A percentile compares a stretch with the other conserved stretches of the same genome.
These are phyloP conservation scores for Eubasilissa splendida DNA, from an alignment of 2,888 invertebrate species.

Conservation along the genomic window DNA sequence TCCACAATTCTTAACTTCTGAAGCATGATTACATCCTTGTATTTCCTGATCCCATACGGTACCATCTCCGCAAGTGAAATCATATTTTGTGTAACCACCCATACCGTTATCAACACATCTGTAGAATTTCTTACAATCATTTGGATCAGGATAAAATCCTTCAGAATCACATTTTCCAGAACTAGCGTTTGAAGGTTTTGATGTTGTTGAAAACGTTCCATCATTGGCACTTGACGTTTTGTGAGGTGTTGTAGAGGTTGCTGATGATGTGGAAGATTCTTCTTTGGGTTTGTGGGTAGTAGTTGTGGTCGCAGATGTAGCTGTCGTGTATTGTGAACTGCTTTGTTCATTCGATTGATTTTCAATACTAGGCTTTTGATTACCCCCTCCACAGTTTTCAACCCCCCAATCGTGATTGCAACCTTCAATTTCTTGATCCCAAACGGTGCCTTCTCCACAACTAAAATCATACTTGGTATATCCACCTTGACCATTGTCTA, in stretches of 20 bases:
- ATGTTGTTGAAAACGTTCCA: constrained; percentile 45
- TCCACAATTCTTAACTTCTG: constrained; percentile 72
- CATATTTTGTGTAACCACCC: constrained; percentile 76
- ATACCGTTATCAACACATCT: constrained; percentile 79
- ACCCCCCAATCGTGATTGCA: constrained; percentile 73
- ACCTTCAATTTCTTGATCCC: constrained; percentile 77
- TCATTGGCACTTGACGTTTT: constrained; percentile 52
- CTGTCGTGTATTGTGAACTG: background rate
- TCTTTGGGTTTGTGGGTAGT: background rate
- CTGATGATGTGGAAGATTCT: too few relatives aligned
- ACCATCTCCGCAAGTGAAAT: constrained; percentile 80
- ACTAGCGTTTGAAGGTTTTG: constrained; percentile 1
- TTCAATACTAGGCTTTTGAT: constrained; percentile 38
- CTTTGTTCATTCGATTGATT: background rate
- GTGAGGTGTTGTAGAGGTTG: too few relatives aligned
- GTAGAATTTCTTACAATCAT: constrained; percentile 83
- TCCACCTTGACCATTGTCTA: constrained; percentile 68
- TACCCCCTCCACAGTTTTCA: constrained; percentile 44
- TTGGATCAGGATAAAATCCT: constrained; percentile 81
- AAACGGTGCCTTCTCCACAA: constrained; percentile 79
- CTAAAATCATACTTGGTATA: constrained; percentile 74
- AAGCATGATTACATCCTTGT: constrained; percentile 77
- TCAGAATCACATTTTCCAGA: constrained; percentile 71
- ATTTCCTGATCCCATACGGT: constrained; percentile 81
- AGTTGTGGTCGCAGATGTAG: background rate